A percentile compares a stretch with the other conserved stretches of the same genome.
phyloP scores from a whole-genome alignment of 2,113 vertebrate genomes.

The Tretioscincus oriximinensis region DNA sequence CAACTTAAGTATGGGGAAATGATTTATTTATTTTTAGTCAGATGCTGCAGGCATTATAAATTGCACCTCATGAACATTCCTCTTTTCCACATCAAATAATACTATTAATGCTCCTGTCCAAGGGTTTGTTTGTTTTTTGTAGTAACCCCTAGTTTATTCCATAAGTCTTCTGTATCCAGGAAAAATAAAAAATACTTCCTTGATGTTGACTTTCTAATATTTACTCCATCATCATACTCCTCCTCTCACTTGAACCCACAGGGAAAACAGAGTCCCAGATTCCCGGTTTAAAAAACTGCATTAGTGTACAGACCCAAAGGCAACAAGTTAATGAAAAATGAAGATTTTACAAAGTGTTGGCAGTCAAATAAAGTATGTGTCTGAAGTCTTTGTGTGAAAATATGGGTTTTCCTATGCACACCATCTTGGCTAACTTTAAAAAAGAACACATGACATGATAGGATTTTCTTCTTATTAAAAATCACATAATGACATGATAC shows the following conservation, averaged over 20 bases:
- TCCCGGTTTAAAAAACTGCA: constrained; percentile 34
- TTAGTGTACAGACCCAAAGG: constrained; percentile 37
- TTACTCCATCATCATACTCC: background rate
- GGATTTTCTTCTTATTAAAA: constrained; percentile 1
- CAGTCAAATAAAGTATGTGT: constrained; percentile 28
- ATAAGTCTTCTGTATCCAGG: background rate
- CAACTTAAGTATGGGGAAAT: too few relatives aligned
- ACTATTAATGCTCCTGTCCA: accelerated
- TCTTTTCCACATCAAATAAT: background rate
- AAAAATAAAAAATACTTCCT: background rate
- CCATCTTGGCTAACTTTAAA: constrained; percentile 35
- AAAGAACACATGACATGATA: constrained; percentile 3
- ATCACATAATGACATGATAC: constrained; percentile 20
- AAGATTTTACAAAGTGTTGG: constrained; percentile 34
- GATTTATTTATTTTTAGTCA: too few relatives aligned
- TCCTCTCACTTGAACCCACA: background rate
- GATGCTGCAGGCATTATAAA: too few relatives aligned
- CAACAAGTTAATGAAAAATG: constrained; percentile 44
- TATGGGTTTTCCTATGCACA: background rate
- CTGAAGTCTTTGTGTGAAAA: constrained; percentile 30
- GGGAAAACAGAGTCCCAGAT: background rate
- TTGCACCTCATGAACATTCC: too few relatives aligned
- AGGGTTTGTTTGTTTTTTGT: constrained; percentile 3
- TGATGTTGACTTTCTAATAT: background rate
- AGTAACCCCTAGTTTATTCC: too few relatives aligned